phyloP scores from a whole-genome alignment of 1,140 invertebrate species.

The Achatina immaculata region DNA sequence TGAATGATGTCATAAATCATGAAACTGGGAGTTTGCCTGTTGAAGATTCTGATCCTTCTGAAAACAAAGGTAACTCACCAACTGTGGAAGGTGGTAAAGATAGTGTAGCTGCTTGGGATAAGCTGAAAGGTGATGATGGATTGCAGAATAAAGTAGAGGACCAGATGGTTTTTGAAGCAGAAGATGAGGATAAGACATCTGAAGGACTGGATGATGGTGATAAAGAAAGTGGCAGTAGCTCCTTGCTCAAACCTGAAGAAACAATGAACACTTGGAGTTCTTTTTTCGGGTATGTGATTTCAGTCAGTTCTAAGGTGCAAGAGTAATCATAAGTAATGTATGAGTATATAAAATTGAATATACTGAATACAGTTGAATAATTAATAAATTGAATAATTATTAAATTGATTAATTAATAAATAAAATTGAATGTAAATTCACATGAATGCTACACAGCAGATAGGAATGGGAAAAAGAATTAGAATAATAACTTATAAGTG shows the following conservation, averaged over 20 bases:
- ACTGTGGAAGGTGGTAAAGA: not conserved
- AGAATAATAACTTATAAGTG: too few relatives aligned
- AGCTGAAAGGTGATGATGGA: not conserved
- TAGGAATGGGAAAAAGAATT: too few relatives aligned
- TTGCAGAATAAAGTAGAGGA: not conserved
- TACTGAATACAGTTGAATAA: too few relatives aligned
- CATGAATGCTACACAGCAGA: too few relatives aligned
- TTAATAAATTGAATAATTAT: too few relatives aligned
- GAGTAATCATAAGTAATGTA: too few relatives aligned
- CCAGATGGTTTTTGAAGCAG: slow-evolving; percentile 25
- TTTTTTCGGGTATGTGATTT: slow-evolving; percentile 14
- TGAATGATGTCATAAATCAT: not conserved
- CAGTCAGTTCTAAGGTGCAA: not conserved
- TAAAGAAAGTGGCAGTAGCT: not conserved
- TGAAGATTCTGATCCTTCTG: not conserved
- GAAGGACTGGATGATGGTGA: not conserved
- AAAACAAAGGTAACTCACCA: not conserved
- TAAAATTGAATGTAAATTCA: too few relatives aligned
- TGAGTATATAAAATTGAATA: too few relatives aligned
- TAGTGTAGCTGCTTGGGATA: not conserved
- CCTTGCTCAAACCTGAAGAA: not conserved
- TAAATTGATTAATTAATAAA: too few relatives aligned
- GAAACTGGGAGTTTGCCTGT: not conserved
- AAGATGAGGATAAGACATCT: not conserved
- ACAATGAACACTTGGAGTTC: slow-evolving; percentile 2